Percentiles rank a stretch among this genome's conserved stretches.
Evolutionary conservation across 2,888 invertebrate genomes (phyloP).

Genomic region (Tubulanus polymorphus): DNA sequence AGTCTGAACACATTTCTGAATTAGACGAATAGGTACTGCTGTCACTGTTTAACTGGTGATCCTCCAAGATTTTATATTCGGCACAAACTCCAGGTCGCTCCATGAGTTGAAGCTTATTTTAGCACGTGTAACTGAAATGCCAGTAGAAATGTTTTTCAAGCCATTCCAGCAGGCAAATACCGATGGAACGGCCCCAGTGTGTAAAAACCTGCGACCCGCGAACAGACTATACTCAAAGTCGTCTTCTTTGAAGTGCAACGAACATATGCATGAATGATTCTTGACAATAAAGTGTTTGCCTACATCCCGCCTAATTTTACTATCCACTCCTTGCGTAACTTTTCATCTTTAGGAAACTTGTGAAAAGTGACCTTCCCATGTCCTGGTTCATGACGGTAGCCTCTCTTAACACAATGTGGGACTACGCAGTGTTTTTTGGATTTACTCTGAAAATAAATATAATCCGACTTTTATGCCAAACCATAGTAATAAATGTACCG

Average conservation of each 20-base stretch:
- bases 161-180: background rate
- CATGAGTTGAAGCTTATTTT: no score
- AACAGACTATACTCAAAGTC: background rate
- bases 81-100: no score
- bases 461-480: background rate
- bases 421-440: background rate
- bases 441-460: background rate
- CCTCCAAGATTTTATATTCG: no score
- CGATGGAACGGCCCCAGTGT: background rate
- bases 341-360: background rate
- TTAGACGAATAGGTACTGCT: no score
- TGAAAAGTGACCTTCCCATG: background rate
- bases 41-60: no score
- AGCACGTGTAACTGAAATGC: no score
- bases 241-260: background rate
- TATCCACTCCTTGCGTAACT: background rate
- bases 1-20: no score
- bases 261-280: background rate
- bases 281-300: background rate
- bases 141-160: no score
- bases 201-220: background rate
- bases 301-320: background rate
- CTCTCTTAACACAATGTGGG: background rate
- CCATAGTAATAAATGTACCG: no score
- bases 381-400: background rate